Base-by-base conservation (phyloP, 2,797 vertebrate genomes). In the Muscicapa comitata region DNA sequence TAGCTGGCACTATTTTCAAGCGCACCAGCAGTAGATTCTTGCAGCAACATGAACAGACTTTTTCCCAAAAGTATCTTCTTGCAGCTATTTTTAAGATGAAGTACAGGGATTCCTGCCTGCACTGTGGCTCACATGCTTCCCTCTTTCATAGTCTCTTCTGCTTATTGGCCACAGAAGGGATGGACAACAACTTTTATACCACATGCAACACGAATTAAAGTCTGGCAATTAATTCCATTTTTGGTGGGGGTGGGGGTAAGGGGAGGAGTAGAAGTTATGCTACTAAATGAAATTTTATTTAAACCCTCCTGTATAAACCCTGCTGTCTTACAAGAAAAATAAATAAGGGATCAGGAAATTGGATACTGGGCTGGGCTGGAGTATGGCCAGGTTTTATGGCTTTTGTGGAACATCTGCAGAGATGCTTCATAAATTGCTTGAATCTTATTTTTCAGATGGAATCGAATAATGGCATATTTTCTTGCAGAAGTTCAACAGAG, bases 261-360 rank as follows among this genome's bases (percentile, higher is more conserved):
- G 10, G 4, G 12, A 7, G 7, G 31, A 40, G 6, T 11, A 47
- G 14, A 57, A 13, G 9, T 16, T 35, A 29, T 21, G n/a, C 9
- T 67, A 37, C 26, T 28, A 61, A 35, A 54, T 13, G 15, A 55
- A 78, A 53, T 45, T 45, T 16, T 83, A 28, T 26, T 80, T 80
- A 65, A 84, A 73, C 21, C 4, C 13, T 54, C 38, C 37, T 31
- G 26, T 65, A 50, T 19, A 68, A 94, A 80, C 31, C 35, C 19
- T 54, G 38, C 31, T 42, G 11, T 53, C 45, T 45, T 71, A 59
- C 29, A 63, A 26, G 1, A 91, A 71, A 77, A 85, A 80, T 59
- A 90, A 94, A 85, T 48, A 88, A 61, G 13, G 23, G 15, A 28
- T 17, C 29, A 83, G 75, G 62, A 63, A 73, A 61, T 88, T 88